A percentile compares a stretch with the other conserved stretches of the same genome.
Conservation (phyloP, 2,888 invertebrate species). For the Lacanobia wlatinum region DNA sequence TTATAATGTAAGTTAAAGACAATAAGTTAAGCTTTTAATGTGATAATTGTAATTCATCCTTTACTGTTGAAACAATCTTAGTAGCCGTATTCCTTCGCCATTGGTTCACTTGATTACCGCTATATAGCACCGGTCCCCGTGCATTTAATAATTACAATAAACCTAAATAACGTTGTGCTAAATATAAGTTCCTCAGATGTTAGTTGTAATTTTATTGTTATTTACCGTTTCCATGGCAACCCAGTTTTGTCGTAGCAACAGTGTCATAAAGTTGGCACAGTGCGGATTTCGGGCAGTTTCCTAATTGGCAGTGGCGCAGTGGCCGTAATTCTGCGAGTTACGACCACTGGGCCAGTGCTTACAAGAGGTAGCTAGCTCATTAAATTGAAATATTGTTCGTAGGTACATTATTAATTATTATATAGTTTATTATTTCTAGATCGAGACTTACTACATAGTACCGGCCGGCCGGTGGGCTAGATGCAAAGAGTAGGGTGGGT, state of each 20-base stretch:
- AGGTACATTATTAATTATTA: neutral
- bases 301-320: slow-evolving; percentile 13
- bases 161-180: slow-evolving; percentile 4
- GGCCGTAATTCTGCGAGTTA: slow-evolving; percentile 6
- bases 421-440: neutral
- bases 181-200: slow-evolving; percentile 12
- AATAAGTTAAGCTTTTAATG: slow-evolving; percentile 12
- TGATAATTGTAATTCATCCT: slow-evolving; percentile 35
- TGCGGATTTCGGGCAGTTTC: slow-evolving; percentile 8
- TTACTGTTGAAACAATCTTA: slow-evolving; percentile 3
- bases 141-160: slow-evolving; percentile 20
- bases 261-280: neutral
- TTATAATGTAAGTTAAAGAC: slow-evolving; percentile 9
- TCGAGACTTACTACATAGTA: neutral
- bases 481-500: neutral
- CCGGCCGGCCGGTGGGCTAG: too few relatives aligned
- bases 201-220: slow-evolving; percentile 5
- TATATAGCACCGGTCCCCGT: slow-evolving; percentile 18
- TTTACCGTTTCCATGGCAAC: neutral
- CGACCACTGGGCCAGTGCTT: neutral
- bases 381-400: neutral
- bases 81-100: slow-evolving; percentile 18
- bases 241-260: slow-evolving; percentile 24
- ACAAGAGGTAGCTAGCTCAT: slow-evolving; percentile 1
- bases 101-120: slow-evolving; percentile 10